Base-by-base conservation (phyloP, 1,140 invertebrate genomes). In the Lepidostoma basale region DNA sequence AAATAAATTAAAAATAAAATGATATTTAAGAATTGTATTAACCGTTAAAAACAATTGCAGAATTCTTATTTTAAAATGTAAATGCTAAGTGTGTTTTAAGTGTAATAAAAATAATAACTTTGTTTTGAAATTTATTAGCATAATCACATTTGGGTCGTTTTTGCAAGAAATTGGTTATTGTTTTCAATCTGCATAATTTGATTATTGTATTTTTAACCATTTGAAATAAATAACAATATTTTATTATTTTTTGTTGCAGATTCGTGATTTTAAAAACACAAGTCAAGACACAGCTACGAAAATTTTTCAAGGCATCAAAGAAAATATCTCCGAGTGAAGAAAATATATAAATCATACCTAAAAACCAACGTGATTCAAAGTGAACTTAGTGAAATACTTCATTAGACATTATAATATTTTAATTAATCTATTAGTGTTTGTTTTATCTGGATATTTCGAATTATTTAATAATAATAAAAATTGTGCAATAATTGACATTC, bases 191-290 rank as follows among this genome's bases (percentile, higher is more conserved):
- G 2, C 8, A 9, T 1, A 20, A 3, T 25, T 9, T 3, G 6
- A 56, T 26, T 23, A 16, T 26, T 56, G 22, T 2, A 20, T 12
- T 56, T 3, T 12, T 56, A 23, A 25, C 3, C 9, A 33, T 3
- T 23, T 22, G 14, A 56, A 56, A 12, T 47, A 12, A 22, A 47
- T 36, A 12, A 9, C 14, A 52, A 52, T 23, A 23, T 39, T 23
- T 22, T 25, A 26, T 62, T 62, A 60, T 49, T 65, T 40, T 56
- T 56, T 66, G 26, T 70, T 67, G 9, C 68, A 70, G 68, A 58
- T 70, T 70, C 62, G 40, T 33, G 58, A 66, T 59, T 42, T 52
- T 47, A 40, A 59, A 40, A 39, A 33, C 16, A 59, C 20, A n/a
- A 3, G n/a, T 14, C 56, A 30, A 69, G 54, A 69, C 67, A 42